A percentile compares a stretch with the other conserved stretches of the same genome.
Conservation (phyloP, 2,888 invertebrate species). For the Hirtodrosophila cameraria region DNA sequence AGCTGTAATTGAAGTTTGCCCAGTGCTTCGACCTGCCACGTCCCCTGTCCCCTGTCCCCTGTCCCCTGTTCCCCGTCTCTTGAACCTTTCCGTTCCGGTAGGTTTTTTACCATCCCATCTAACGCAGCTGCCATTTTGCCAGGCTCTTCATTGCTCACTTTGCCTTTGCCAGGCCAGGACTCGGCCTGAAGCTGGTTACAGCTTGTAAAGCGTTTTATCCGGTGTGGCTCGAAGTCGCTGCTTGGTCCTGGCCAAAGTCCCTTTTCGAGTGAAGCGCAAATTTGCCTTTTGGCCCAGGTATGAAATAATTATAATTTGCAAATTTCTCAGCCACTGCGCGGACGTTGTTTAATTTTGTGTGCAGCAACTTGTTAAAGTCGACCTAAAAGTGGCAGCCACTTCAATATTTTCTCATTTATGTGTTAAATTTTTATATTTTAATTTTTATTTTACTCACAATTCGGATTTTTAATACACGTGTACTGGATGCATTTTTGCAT, state of each 20-base stretch:
- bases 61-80: neutral
- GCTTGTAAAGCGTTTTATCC: slow-evolving; percentile 67
- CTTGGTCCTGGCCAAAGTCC: slow-evolving; percentile 39
- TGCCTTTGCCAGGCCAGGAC: slow-evolving; percentile 19
- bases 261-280: slow-evolving; percentile 68
- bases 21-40: slow-evolving; percentile 63
- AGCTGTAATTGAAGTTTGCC: slow-evolving; percentile 75
- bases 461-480: slow-evolving; percentile 11
- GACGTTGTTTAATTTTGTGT: slow-evolving; percentile 70
- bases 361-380: slow-evolving; percentile 65
- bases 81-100: no score
- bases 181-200: slow-evolving; percentile 34
- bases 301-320: slow-evolving; percentile 73
- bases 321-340: slow-evolving; percentile 45
- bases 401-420: slow-evolving; percentile 40
- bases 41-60: slow-evolving; percentile 1
- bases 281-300: slow-evolving; percentile 68
- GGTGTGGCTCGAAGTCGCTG: slow-evolving; percentile 17
- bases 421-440: slow-evolving; percentile 37
- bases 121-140: slow-evolving; percentile 60
- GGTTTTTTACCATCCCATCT: slow-evolving; percentile 2
- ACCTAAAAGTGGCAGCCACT: slow-evolving; percentile 46
- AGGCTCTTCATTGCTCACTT: slow-evolving; percentile 62
- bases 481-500: slow-evolving; percentile 17
- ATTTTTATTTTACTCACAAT: slow-evolving; percentile 4